Percentiles rank a stretch among this genome's conserved stretches.
Evolutionary conservation across 2,113 vertebrate species (phyloP).

Genomic region (Polypterus senegalus): DNA sequence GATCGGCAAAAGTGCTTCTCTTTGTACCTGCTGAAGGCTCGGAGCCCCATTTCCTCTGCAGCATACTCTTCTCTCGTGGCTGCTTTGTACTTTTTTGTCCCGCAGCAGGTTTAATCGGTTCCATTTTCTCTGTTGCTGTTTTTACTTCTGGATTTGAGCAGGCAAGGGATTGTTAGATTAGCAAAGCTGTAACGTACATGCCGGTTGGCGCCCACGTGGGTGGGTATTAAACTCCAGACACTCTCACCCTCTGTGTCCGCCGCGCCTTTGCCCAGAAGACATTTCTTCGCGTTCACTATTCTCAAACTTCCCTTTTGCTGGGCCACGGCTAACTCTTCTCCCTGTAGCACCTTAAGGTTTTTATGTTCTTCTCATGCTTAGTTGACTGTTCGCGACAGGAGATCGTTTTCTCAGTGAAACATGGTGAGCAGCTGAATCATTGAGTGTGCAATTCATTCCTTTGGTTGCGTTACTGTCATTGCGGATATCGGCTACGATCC

Average conservation of each 20-base stretch:
- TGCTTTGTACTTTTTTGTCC: slow-evolving; percentile 79
- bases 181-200: slow-evolving; percentile 41
- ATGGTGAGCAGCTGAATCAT: too few species aligned
- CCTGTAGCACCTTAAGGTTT: too few species aligned
- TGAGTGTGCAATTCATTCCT: too few species aligned
- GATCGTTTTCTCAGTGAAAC: too few species aligned
- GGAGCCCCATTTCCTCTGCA: slow-evolving; percentile 81
- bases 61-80: slow-evolving; percentile 70
- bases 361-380: too few species aligned
- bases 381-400: too few species aligned
- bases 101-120: slow-evolving; percentile 69
- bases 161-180: slow-evolving; percentile 32
- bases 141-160: slow-evolving; percentile 29
- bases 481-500: too few species aligned
- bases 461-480: too few species aligned
- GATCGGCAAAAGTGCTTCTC: slow-evolving; percentile 73
- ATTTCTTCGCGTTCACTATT: slow-evolving; percentile 23
- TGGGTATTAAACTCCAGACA: slow-evolving; percentile 50
- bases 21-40: slow-evolving; percentile 69
- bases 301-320: slow-evolving; percentile 18
- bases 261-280: slow-evolving; percentile 2
- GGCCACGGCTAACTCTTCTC: slow-evolving; percentile 9
- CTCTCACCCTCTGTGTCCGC: slow-evolving; percentile 42
- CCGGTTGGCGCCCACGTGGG: slow-evolving; percentile 51
- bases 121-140: slow-evolving; percentile 70